Conservation (phyloP, 2,113 vertebrate genomes). For the Syngnathus typhle region DNA sequence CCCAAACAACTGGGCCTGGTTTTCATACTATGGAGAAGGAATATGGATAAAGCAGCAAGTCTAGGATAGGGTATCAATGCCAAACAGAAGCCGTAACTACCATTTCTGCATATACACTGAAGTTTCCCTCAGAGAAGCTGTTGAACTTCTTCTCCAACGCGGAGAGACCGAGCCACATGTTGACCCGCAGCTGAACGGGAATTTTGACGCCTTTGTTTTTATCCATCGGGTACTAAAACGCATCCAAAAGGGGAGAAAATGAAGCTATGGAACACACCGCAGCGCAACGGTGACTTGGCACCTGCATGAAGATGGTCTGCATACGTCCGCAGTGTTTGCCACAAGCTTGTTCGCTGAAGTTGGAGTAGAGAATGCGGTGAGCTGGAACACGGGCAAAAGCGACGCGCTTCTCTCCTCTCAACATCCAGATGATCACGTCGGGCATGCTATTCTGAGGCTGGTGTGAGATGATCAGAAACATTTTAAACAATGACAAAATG, state of each 20-base stretch:
- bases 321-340: slow-evolving; percentile 88
- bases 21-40: slow-evolving; percentile 81
- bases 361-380: slow-evolving; percentile 82
- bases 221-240: slow-evolving; percentile 85
- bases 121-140: slow-evolving; percentile 81
- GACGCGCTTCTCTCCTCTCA: slow-evolving; percentile 86
- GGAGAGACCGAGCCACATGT: slow-evolving; percentile 91
- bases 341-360: slow-evolving; percentile 74
- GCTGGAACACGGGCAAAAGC: slow-evolving; percentile 88
- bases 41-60: no score
- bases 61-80: not conserved
- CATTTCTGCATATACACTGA: slow-evolving; percentile 94
- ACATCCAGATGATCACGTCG: slow-evolving; percentile 97
- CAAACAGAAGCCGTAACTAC: slow-evolving; percentile 24
- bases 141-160: slow-evolving; percentile 88
- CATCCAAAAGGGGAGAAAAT: not conserved
- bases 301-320: slow-evolving; percentile 89
- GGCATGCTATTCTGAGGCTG: slow-evolving; percentile 97
- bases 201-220: slow-evolving; percentile 80
- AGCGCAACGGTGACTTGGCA: slow-evolving; percentile 40
- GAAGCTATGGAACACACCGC: not conserved
- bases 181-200: slow-evolving; percentile 82
- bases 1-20: slow-evolving; percentile 87
- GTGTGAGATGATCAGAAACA: not conserved
- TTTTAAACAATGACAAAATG: not conserved